Conservation (phyloP, 2,113 vertebrate genomes). For the Zootoca vivipara region DNA sequence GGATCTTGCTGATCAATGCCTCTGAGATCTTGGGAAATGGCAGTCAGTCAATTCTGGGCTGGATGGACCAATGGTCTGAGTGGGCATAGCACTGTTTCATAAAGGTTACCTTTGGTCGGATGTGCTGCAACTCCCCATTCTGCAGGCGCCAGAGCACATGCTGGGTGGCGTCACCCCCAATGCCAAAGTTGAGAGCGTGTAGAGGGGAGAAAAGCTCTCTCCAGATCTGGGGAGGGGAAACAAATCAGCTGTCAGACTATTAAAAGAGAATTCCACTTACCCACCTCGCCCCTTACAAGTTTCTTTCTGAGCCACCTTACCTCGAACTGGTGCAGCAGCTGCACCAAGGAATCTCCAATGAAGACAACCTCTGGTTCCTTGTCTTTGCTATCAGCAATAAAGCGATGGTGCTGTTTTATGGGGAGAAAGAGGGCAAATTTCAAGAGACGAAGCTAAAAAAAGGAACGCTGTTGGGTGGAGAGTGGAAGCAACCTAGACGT, state of each 20-base stretch:
- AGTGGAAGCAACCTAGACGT: not conserved
- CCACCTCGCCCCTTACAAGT: rapidly evolving
- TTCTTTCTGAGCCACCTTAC: slow-evolving; percentile 59
- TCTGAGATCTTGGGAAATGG: not conserved
- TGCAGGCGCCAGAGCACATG: slow-evolving; percentile 90
- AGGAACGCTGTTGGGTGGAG: too few relatives aligned
- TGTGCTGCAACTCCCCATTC: slow-evolving; percentile 89
- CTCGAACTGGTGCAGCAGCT: slow-evolving; percentile 90
- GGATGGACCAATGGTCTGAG: not conserved
- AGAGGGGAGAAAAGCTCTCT: slow-evolving; percentile 90
- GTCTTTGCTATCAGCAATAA: slow-evolving; percentile 87
- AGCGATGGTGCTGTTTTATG: slow-evolving; percentile 82
- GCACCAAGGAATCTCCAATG: slow-evolving; percentile 87
- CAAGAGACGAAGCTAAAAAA: not conserved
- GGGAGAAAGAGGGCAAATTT: not conserved
- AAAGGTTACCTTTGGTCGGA: slow-evolving; percentile 85
- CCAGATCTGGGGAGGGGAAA: slow-evolving; percentile 81
- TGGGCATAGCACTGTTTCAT: not conserved
- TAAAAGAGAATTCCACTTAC: not conserved
- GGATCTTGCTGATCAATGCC: not conserved
- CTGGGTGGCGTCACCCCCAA: slow-evolving; percentile 88
- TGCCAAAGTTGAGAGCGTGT: slow-evolving; percentile 90
- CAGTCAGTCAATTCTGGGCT: too few relatives aligned
- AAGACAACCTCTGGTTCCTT: slow-evolving; percentile 90
- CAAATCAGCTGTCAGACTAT: not conserved